phyloP scores from a whole-genome alignment of 2,888 invertebrate genomes.

The Mesoligia furuncula region DNA sequence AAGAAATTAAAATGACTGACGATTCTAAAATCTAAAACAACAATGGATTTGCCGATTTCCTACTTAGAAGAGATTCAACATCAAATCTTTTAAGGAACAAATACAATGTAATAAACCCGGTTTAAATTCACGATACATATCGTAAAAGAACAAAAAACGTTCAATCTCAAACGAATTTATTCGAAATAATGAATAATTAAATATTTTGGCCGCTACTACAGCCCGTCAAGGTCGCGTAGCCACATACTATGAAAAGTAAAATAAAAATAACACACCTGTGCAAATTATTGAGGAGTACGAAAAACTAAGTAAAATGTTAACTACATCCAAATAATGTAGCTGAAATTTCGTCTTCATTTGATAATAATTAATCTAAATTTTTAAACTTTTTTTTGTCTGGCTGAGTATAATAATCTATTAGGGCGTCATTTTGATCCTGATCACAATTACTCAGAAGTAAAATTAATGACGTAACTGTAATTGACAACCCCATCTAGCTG shows the following conservation, averaged over 20 bases:
- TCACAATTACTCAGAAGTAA: background rate
- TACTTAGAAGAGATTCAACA: background rate
- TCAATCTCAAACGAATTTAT: constrained; percentile 74
- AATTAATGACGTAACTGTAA: constrained; percentile 20
- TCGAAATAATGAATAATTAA: constrained; percentile 80
- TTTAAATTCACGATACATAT: constrained; percentile 44
- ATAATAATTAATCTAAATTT: background rate
- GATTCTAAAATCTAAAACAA: background rate
- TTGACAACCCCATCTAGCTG: background rate
- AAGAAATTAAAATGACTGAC: background rate
- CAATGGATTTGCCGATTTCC: background rate
- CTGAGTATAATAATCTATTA: background rate
- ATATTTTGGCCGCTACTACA: constrained; percentile 70
- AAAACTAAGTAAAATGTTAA: background rate
- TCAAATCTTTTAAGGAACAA: constrained; percentile 19
- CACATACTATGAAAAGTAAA: constrained; percentile 64
- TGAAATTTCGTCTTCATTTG: background rate
- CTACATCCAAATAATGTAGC: background rate
- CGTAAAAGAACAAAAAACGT: constrained; percentile 55
- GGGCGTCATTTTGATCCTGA: constrained; percentile 3
- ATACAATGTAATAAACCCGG: constrained; percentile 20
- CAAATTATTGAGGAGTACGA: constrained; percentile 18
- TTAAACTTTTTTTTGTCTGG: background rate
- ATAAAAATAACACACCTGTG: constrained; percentile 45
- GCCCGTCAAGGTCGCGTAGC: constrained; percentile 73